Percentiles rank a stretch among this genome's conserved stretches.
Evolutionary conservation across 37 sponge, comb jelly and placozoan species (phyloP).

Genomic region (Ephydatia muelleri): DNA sequence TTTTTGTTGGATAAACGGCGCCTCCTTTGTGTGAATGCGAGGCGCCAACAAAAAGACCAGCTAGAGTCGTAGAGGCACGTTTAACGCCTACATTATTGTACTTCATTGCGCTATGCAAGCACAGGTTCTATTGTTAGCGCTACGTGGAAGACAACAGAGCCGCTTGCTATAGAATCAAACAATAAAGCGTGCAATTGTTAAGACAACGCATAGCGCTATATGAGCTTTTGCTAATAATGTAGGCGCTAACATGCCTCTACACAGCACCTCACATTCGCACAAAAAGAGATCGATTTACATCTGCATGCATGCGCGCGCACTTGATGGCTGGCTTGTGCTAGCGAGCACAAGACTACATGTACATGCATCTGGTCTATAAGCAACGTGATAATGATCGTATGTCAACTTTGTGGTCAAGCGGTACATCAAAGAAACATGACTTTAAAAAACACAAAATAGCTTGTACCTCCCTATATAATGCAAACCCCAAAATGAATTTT

Average conservation of each 20-base stretch:
- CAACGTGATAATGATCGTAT: background rate
- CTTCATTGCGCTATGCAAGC: background rate
- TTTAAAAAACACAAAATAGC: background rate
- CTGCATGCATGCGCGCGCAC: background rate
- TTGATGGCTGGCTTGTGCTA: background rate
- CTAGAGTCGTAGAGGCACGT: background rate
- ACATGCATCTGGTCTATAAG: background rate
- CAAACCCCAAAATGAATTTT: background rate
- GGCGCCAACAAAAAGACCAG: background rate
- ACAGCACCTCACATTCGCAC: background rate
- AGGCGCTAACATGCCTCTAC: background rate
- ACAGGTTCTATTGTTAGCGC: background rate
- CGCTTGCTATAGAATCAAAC: background rate
- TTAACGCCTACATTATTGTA: background rate
- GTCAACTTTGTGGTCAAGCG: background rate
- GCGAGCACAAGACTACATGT: background rate
- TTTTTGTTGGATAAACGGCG: background rate
- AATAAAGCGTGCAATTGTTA: background rate
- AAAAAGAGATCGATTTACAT: background rate
- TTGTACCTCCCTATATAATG: background rate
- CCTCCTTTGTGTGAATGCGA: background rate
- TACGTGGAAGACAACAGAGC: background rate
- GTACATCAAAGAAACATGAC: background rate
- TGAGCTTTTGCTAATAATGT: background rate
- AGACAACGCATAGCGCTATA: background rate